A percentile compares a stretch with the other conserved stretches of the same genome.
Conservation (phyloP, 1,140 invertebrate genomes). For the Drosophila nebulosa region DNA sequence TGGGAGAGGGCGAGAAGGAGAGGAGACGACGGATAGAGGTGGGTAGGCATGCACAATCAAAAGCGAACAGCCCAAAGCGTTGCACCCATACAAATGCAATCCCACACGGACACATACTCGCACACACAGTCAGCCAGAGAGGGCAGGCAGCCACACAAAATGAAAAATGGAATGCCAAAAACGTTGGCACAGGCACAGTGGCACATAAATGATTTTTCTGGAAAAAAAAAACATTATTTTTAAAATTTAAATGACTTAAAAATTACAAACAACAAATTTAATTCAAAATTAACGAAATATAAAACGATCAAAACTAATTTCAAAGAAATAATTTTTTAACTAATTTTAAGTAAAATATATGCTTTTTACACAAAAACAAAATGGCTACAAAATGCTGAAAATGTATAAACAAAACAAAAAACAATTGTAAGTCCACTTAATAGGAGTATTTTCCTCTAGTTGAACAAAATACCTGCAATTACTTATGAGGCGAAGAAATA, state of each 20-base stretch:
- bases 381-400: too few species aligned
- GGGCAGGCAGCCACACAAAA: conserved; percentile 52
- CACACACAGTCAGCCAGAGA: not conserved
- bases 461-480: too few species aligned
- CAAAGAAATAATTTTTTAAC: too few species aligned
- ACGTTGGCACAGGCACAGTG: conserved; percentile 50
- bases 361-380: too few species aligned
- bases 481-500: not conserved
- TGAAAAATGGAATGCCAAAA: conserved; percentile 70
- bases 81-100: conserved; percentile 38
- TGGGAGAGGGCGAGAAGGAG: not conserved
- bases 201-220: not conserved
- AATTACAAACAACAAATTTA: not conserved
- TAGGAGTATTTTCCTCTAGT: too few species aligned
- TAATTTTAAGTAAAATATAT: too few species aligned
- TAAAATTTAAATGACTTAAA: not conserved
- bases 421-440: too few species aligned
- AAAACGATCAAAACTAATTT: too few species aligned
- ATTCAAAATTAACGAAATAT: not conserved
- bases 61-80: conserved; percentile 50
- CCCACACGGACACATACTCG: conserved; percentile 6
- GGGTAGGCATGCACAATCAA: not conserved
- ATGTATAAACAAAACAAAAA: too few species aligned
- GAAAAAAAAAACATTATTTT: not conserved
- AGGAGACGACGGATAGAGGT: not conserved